These are phyloP conservation scores for Marronus borbonicus DNA, from an alignment of 2,888 invertebrate genomes.

Conservation along the genomic window DNA sequence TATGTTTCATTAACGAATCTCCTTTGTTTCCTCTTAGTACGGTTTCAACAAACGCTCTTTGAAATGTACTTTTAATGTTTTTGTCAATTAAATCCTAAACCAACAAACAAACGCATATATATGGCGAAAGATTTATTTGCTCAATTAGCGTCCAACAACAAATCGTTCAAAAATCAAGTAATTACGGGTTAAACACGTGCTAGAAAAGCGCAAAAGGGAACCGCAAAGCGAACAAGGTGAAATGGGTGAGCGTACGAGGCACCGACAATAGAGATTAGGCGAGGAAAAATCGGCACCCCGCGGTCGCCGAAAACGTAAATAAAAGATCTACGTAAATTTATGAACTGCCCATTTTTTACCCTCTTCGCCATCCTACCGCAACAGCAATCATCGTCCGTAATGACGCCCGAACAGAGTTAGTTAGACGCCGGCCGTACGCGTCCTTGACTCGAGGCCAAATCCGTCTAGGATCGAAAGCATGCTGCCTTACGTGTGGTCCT, in stretches of 20 bases:
- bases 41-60: too few relatives aligned
- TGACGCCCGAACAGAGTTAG: slow-evolving; percentile 28
- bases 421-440: slow-evolving; percentile 53
- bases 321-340: slow-evolving; percentile 47
- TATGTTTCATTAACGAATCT: too few relatives aligned
- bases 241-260: not conserved
- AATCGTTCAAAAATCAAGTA: slow-evolving; percentile 4
- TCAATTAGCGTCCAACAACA: slow-evolving; percentile 16
- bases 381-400: slow-evolving; percentile 33
- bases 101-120: not conserved
- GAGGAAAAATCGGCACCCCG: slow-evolving; percentile 33
- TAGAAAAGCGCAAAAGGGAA: not conserved
- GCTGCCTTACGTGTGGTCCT: slow-evolving; percentile 49
- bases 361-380: slow-evolving; percentile 15
- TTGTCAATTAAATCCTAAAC: too few relatives aligned
- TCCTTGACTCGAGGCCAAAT: slow-evolving; percentile 54
- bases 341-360: slow-evolving; percentile 29
- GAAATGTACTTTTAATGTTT: too few relatives aligned
- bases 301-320: slow-evolving; percentile 37
- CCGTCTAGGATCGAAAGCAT: slow-evolving; percentile 50
- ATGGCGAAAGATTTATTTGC: not conserved
- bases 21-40: too few relatives aligned
- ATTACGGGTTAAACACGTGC: slow-evolving; percentile 20
- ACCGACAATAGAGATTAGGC: slow-evolving; percentile 42
- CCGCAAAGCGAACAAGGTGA: slow-evolving; percentile 5